phyloP scores from a whole-genome alignment of 1,140 invertebrate species.

The Halyomorpha halys region DNA sequence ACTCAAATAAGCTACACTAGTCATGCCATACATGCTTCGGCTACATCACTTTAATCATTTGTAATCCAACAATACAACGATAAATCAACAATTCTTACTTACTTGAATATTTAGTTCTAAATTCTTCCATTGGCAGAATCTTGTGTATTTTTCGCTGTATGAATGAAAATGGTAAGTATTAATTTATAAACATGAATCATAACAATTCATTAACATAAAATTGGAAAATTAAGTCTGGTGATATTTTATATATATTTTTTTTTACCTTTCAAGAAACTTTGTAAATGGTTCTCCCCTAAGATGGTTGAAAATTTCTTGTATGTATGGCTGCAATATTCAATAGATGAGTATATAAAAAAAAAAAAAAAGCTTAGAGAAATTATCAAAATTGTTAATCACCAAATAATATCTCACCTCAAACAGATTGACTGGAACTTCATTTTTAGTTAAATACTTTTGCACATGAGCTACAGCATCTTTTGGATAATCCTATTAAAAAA shows the following conservation, averaged over 20 bases:
- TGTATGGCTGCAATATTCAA: constrained; percentile 70
- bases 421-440: constrained; percentile 89
- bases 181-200: constrained; percentile 1
- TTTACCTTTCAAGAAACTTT: constrained; percentile 93
- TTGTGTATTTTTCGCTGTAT: constrained; percentile 96
- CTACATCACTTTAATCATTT: too few species aligned
- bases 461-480: constrained; percentile 93
- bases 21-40: too few species aligned
- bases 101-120: constrained; percentile 98
- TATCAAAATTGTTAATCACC: not conserved
- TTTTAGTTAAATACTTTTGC: constrained; percentile 94
- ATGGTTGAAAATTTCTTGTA: constrained; percentile 97
- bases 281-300: constrained; percentile 92
- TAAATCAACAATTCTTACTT: constrained; percentile 33
- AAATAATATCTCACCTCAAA: constrained; percentile 70
- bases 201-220: constrained; percentile 23
- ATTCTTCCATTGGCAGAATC: constrained; percentile 99
- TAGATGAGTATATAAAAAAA: not conserved
- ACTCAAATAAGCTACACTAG: too few species aligned
- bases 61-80: too few species aligned
- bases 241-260: constrained; percentile 9
- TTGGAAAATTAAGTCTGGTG: constrained; percentile 26
- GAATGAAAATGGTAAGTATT: constrained; percentile 31
- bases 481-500: constrained; percentile 80
- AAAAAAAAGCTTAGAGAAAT: not conserved